These are phyloP conservation scores for Benthochromis sp. DNA, from an alignment of 2,113 vertebrate genomes.

Conservation along the genomic window DNA sequence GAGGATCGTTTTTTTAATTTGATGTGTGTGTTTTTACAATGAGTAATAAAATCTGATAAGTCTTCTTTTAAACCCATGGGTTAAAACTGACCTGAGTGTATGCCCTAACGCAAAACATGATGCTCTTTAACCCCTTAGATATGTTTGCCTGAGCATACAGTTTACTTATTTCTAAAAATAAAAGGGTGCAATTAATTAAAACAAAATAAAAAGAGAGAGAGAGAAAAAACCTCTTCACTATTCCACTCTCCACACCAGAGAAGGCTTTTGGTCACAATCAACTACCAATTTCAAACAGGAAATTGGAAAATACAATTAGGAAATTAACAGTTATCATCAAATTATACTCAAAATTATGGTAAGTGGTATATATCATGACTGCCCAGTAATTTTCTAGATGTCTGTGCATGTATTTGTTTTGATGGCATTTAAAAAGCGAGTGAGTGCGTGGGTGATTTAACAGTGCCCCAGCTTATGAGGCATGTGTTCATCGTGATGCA, in stretches of 20 bases:
- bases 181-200: conserved; percentile 43
- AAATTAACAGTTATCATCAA: neutral
- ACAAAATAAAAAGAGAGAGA: neutral
- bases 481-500: conserved; percentile 18
- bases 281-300: conserved; percentile 24
- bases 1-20: neutral
- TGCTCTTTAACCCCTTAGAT: conserved; percentile 8
- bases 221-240: neutral
- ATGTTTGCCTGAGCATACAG: conserved; percentile 48
- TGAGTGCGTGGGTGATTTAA: conserved; percentile 2
- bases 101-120: conserved; percentile 32
- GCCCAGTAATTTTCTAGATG: conserved; percentile 16
- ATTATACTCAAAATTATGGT: neutral
- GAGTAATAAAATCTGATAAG: neutral
- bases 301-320: conserved; percentile 2
- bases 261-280: conserved; percentile 67
- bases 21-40: neutral
- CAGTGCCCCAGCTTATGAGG: conserved; percentile 7
- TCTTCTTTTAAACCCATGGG: neutral
- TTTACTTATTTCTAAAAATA: neutral
- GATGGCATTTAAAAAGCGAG: conserved; percentile 32
- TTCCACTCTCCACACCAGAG: conserved; percentile 18
- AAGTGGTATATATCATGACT: conserved; percentile 1
- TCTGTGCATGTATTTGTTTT: conserved; percentile 42
- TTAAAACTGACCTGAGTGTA: conserved; percentile 61